Evolutionary conservation across 2,113 vertebrate genomes (phyloP), one percentile per base, ranked within the genome.

Genomic region (Corynorhinus townsendii): DNA sequence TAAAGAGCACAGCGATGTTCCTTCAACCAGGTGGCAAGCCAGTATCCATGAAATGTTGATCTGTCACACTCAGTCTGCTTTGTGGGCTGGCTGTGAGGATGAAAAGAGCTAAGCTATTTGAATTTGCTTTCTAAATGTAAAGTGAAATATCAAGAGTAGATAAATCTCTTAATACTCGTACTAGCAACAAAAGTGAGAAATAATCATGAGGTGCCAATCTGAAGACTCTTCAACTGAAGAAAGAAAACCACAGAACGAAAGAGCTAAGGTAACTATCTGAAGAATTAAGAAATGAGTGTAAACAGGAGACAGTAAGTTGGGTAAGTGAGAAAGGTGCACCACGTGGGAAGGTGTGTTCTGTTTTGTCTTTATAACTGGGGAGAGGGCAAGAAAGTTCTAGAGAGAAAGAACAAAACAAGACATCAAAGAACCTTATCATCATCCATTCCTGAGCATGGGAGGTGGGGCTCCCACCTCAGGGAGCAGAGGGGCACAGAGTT

Each of bases 1-100:
- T 20, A 5, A 38, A 4, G 0, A 7, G 3, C 2, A 4, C 1
- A 49, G 26, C 26, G 24, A 5, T 0, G 14, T 15, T 54, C 49
- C 7, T n/a, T 28, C 49, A 12, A 17, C 17, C 79, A 16, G 11
- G 9, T 1, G 8, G 71, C 76, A 9, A 12, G 11, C 76, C 17
- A 0, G 11, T 49, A 40, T 72, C 45, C 15, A 35, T 0, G 30
- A 24, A 28, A 9, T 11, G 12, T 0, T 16, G 19, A 38, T 28
- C n/a, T 56, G 8, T 20, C 26, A 24, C 3, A 4, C 19, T 40
- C 10, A 26, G 19, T 6, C 40, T 66, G 47, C 49, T 43, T 3
- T 15, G 8, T 1, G 38, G 52, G 73, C 19, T 26, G 14, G 35
- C 6, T 33, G 17, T 28, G 28, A 43, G 1, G 10, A 30, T 0